Percentiles rank a stretch among this genome's conserved stretches.
These are phyloP conservation scores for Raja brachyura DNA, from an alignment of 2,113 vertebrate species.

Conservation along the genomic window DNA sequence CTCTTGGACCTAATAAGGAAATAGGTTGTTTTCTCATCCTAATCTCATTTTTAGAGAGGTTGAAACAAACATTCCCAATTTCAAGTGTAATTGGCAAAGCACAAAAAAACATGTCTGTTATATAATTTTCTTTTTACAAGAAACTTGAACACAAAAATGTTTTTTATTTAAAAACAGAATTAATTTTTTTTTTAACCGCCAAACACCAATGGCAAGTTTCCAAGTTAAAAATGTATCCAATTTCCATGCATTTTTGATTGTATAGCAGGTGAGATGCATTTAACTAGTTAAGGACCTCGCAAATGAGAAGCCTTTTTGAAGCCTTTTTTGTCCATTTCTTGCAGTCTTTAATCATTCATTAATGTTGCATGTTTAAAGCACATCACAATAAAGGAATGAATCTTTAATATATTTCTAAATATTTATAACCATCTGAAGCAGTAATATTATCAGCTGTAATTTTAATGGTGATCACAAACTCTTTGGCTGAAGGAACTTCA, in stretches of 20 bases:
- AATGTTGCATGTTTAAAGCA: slow-evolving; percentile 21
- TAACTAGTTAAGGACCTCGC: slow-evolving; percentile 24
- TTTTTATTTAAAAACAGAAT: slow-evolving; percentile 58
- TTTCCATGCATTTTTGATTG: slow-evolving; percentile 6
- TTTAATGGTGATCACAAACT: background rate
- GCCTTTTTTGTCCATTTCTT: background rate
- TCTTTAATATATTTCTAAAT: background rate
- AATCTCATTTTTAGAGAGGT: slow-evolving; percentile 73
- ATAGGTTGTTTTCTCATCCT: slow-evolving; percentile 95
- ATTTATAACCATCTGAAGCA: background rate
- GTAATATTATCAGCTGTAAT: background rate
- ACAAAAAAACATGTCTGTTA: slow-evolving; percentile 70
- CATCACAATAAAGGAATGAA: background rate
- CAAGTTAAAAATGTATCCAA: slow-evolving; percentile 45
- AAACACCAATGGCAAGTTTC: slow-evolving; percentile 54
- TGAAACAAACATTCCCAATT: slow-evolving; percentile 83
- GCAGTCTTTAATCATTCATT: slow-evolving; percentile 27
- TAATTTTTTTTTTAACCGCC: slow-evolving; percentile 54
- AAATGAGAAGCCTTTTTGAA: background rate
- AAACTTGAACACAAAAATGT: slow-evolving; percentile 46
- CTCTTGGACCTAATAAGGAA: slow-evolving; percentile 98
- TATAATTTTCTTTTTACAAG: slow-evolving; percentile 61
- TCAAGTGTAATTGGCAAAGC: slow-evolving; percentile 82
- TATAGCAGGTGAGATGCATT: background rate
- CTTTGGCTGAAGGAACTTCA: background rate